phyloP scores from a whole-genome alignment of 2,888 invertebrate genomes.

The Amitus sp. region DNA sequence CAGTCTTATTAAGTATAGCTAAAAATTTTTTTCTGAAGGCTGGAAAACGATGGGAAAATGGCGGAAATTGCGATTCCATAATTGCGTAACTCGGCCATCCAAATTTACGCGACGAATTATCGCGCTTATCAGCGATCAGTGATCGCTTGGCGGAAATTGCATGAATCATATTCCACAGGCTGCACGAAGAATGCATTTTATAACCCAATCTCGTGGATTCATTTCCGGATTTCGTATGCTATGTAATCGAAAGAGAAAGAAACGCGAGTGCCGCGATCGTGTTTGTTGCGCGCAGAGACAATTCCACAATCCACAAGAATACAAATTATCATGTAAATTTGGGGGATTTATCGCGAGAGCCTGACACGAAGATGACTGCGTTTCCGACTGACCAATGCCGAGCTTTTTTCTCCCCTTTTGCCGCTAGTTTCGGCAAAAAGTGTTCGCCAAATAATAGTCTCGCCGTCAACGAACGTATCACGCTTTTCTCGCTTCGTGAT shows the following conservation, averaged over 20 bases:
- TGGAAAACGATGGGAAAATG: too few relatives aligned
- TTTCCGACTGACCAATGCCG: too few relatives aligned
- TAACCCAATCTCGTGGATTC: slow-evolving; percentile 46
- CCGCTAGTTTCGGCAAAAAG: too few relatives aligned
- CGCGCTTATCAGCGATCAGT: slow-evolving; percentile 40
- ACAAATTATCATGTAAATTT: slow-evolving; percentile 35
- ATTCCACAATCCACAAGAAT: slow-evolving; percentile 24
- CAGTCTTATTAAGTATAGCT: too few relatives aligned
- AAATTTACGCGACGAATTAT: slow-evolving; percentile 37
- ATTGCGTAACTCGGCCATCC: slow-evolving; percentile 17
- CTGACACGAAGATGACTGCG: slow-evolving; percentile 15
- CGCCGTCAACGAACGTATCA: slow-evolving; percentile 23
- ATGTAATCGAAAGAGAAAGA: slow-evolving; percentile 1
- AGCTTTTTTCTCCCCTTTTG: too few relatives aligned
- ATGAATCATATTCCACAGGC: slow-evolving; percentile 45
- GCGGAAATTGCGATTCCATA: too few relatives aligned
- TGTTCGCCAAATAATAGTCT: slow-evolving; percentile 27
- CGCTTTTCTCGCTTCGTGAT: slow-evolving; percentile 18
- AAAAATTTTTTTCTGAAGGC: too few relatives aligned
- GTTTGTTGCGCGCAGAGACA: slow-evolving; percentile 23
- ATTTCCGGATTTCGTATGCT: slow-evolving; percentile 46
- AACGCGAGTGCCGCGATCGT: slow-evolving; percentile 8
- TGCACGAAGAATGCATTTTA: slow-evolving; percentile 44
- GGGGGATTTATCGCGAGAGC: slow-evolving; percentile 30
- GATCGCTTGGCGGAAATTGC: slow-evolving; percentile 49